These are phyloP conservation scores for Phytoseiulus persimilis DNA, from an alignment of 2,888 invertebrate species.

Conservation along the genomic window DNA sequence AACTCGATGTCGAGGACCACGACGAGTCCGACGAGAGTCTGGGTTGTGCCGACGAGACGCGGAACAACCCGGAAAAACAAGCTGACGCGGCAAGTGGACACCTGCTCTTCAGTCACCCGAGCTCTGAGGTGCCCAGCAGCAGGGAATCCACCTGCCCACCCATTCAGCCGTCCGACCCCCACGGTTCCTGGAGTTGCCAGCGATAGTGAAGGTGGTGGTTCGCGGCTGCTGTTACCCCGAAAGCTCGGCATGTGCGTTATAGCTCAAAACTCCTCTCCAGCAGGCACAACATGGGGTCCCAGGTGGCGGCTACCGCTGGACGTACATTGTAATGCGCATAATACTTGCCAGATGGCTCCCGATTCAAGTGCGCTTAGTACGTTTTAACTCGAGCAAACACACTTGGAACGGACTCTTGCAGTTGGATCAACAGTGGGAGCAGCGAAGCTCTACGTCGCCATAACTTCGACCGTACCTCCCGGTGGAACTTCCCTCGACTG, in stretches of 20 bases:
- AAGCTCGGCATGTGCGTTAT: neutral
- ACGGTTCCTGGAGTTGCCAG: neutral
- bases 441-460: neutral
- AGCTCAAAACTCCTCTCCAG: neutral
- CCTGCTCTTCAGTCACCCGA: neutral
- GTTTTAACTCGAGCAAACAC: neutral
- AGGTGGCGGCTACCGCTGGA: neutral
- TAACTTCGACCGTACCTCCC: neutral
- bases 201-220: neutral
- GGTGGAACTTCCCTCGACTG: neutral
- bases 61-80: neutral
- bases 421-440: neutral
- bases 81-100: neutral
- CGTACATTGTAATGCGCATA: constrained; percentile 5
- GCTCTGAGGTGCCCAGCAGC: neutral
- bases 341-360: neutral
- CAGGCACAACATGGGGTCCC: neutral
- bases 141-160: neutral
- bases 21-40: neutral
- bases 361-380: constrained; percentile 5
- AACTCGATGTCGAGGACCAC: neutral
- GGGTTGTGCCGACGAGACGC: neutral
- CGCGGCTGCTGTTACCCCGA: neutral
- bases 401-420: neutral
- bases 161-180: neutral